A percentile compares a stretch with the other conserved stretches of the same genome.
Conservation (phyloP, 2,113 vertebrate species). For the Neotragus pygmaeus region DNA sequence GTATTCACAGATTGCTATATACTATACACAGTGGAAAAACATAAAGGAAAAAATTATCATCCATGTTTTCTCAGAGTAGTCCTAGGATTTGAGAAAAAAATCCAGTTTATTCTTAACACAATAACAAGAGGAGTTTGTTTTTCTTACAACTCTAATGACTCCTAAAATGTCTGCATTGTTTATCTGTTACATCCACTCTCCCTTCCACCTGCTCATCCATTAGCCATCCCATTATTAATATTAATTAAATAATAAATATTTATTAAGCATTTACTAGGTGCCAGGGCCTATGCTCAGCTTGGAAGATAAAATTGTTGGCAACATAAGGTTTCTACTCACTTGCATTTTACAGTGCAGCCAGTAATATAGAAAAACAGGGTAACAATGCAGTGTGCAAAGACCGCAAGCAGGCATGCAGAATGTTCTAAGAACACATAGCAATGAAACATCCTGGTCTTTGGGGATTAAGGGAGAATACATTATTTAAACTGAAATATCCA, state of each 20-base stretch:
- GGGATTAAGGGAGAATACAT: neutral
- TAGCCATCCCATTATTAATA: neutral
- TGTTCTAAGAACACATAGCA: neutral
- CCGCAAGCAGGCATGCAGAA: neutral
- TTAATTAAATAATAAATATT: constrained; percentile 1
- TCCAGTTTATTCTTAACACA: neutral
- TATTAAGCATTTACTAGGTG: neutral
- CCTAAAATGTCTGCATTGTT: neutral
- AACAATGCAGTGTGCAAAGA: neutral
- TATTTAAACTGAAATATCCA: neutral
- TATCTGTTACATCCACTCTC: neutral
- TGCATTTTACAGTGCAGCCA: neutral
- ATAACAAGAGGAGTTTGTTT: neutral
- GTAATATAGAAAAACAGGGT: neutral
- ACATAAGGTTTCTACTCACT: neutral
- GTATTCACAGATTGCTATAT: constrained; percentile 38
- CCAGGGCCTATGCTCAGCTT: neutral
- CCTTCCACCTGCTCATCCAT: neutral
- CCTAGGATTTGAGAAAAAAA: constrained; percentile 15
- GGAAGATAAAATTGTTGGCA: neutral
- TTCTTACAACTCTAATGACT: neutral
- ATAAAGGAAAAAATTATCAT: constrained; percentile 43
- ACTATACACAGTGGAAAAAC: constrained; percentile 18
- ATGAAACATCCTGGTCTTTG: neutral
- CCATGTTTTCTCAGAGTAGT: neutral